Evolutionary conservation across 1,140 invertebrate genomes (phyloP), one percentile per base, ranked within the genome.

Genomic region (Diprion similis): DNA sequence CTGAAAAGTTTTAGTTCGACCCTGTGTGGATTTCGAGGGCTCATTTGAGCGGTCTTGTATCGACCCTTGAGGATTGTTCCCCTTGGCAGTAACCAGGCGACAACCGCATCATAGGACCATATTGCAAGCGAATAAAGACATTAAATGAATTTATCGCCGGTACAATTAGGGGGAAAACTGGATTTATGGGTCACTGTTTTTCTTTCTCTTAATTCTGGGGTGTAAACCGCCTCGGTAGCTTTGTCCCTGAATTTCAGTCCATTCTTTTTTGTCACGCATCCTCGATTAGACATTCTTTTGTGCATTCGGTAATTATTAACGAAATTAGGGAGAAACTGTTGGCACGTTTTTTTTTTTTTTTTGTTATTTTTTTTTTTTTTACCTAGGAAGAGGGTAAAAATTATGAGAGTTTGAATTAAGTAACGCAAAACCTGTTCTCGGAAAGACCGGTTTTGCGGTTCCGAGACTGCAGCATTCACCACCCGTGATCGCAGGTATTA

Each of bases 111-210:
- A 13, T 48, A 37, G 19, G 13, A 19, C 19, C 69, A 17, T 72
- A 78, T 80, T 69, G 66, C 74, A 75, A 80, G 77, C 81, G 80
- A 85, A 85, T 84, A 80, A 80, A 81, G 81, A 86, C 83, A 83
- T 84, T 80, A 81, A 84, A 80, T 73, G 78, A 84, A 85, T 85
- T 85, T 86, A 86, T 85, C 78, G 78, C 75, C 74, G 68, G 79
- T 79, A 78, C 82, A 85, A 85, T 86, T 83, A 85, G 78, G 73
- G 70, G 70, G 69, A 68, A 19, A 68, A 18, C 10, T 19, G 17
- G 18, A 68, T 68, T 68, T 68, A 68, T 68, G 66, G 37, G 59
- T 37, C 24, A 37, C 24, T 37, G 24, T 37, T 6, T 37, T 37
- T n/a, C 24, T 6, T 37, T 1, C 24, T 6, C 24, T 59, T 59